Percentiles rank a stretch among this genome's conserved stretches.
phyloP scores from a whole-genome alignment of 2,888 invertebrate genomes.

The Cosmia pyralina region DNA sequence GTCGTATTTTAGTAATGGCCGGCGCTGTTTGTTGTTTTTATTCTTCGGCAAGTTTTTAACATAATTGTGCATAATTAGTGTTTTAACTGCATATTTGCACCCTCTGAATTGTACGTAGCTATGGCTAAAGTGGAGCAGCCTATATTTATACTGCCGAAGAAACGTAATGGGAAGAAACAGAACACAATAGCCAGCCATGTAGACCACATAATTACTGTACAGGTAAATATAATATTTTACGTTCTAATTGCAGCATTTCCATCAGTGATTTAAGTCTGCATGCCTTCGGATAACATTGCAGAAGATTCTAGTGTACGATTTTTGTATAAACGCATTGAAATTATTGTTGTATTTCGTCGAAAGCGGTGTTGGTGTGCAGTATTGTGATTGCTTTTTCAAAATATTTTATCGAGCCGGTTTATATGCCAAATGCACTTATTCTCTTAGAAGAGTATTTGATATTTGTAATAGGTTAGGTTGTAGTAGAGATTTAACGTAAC shows the following conservation, averaged over 20 bases:
- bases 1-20: constrained; percentile 54
- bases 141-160: constrained; percentile 91
- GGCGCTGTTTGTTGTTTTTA: constrained; percentile 61
- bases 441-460: neutral
- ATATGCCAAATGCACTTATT: neutral
- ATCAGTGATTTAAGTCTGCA: constrained; percentile 16
- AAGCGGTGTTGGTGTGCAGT: neutral
- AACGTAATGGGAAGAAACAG: constrained; percentile 90
- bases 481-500: neutral
- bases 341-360: constrained; percentile 1
- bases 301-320: constrained; percentile 11
- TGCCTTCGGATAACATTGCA: neutral
- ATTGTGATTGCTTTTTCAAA: neutral
- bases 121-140: constrained; percentile 88
- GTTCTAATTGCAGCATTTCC: constrained; percentile 19
- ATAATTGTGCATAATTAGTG: constrained; percentile 26
- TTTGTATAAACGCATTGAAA: neutral
- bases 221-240: constrained; percentile 78
- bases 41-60: constrained; percentile 38
- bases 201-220: constrained; percentile 91
- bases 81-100: constrained; percentile 12
- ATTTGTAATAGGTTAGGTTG: neutral
- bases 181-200: constrained; percentile 89
- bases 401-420: neutral
- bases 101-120: constrained; percentile 19